These are phyloP conservation scores for Melanotaenia duboulayi DNA, from an alignment of 2,113 vertebrate species.

Conservation along the genomic window DNA sequence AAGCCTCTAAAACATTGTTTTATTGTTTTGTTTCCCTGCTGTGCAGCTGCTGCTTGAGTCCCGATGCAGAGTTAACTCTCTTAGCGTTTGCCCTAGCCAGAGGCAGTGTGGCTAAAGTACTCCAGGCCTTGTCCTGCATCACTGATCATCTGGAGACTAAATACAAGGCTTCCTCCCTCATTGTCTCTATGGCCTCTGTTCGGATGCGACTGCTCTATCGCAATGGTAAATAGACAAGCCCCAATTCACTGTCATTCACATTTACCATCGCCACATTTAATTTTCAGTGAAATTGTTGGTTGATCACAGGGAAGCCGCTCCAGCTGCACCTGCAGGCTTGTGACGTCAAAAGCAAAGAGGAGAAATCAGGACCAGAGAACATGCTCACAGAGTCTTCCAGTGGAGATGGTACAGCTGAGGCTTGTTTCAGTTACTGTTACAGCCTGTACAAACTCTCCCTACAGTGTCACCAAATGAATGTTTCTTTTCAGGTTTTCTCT, in stretches of 20 bases:
- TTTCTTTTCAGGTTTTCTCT: constrained; percentile 89
- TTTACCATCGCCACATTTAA: not conserved
- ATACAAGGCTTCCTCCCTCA: constrained; percentile 90
- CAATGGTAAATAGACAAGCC: constrained; percentile 83
- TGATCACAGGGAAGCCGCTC: constrained; percentile 88
- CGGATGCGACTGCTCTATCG: constrained; percentile 92
- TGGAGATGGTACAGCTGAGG: constrained; percentile 87
- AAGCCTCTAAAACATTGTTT: not conserved
- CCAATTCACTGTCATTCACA: constrained; percentile 4
- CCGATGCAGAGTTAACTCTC: constrained; percentile 93
- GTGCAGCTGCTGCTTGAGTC: constrained; percentile 89
- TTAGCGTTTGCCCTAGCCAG: constrained; percentile 95
- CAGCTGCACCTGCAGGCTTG: constrained; percentile 92
- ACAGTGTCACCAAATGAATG: not conserved
- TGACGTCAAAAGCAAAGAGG: constrained; percentile 97
- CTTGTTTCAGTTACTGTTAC: not conserved
- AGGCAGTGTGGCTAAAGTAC: constrained; percentile 93
- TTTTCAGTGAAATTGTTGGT: not conserved
- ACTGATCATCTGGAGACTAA: constrained; percentile 85
- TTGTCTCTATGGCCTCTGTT: constrained; percentile 91
- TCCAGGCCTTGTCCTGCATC: constrained; percentile 90
- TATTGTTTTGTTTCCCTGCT: constrained; percentile 12
- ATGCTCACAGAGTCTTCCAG: constrained; percentile 90
- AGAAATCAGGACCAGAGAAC: constrained; percentile 96
- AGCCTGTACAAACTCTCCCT: fast-evolving